A percentile compares a stretch with the other conserved stretches of the same genome.
phyloP scores from a whole-genome alignment of 1,140 invertebrate genomes.

The Drosophila leontia region DNA sequence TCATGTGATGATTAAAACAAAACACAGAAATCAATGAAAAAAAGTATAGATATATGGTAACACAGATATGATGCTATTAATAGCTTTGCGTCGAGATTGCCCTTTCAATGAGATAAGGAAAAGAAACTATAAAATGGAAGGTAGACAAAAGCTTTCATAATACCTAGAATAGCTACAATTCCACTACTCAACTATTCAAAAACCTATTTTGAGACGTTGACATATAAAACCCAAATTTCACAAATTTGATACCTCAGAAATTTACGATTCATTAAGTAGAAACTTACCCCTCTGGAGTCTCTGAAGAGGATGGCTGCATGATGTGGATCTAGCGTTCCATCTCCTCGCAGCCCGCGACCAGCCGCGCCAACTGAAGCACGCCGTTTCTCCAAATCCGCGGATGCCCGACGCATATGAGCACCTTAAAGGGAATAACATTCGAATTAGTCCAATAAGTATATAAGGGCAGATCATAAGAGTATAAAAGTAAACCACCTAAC shows the following conservation, averaged over 20 bases:
- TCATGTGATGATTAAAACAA: neutral
- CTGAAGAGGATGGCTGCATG: conserved; percentile 95
- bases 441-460: neutral
- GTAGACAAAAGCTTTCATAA: too few species aligned
- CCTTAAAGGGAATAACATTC: conserved; percentile 85
- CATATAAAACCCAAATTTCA: neutral
- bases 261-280: neutral
- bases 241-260: neutral
- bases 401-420: conserved; percentile 89
- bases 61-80: conserved; percentile 1
- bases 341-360: conserved; percentile 80
- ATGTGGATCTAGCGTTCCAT: conserved; percentile 89
- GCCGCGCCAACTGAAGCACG: conserved; percentile 90
- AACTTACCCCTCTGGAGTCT: conserved; percentile 94
- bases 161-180: too few species aligned
- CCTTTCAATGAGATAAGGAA: neutral
- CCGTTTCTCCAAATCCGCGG: conserved; percentile 90
- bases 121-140: neutral
- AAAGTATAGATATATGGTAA: neutral
- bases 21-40: neutral
- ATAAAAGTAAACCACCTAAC: conserved; percentile 1
- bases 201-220: too few species aligned
- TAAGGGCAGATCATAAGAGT: neutral
- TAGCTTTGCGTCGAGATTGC: neutral
- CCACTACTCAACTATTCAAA: too few species aligned